phyloP scores from a whole-genome alignment of 2,113 vertebrate species.

The Solea senegalensis region DNA sequence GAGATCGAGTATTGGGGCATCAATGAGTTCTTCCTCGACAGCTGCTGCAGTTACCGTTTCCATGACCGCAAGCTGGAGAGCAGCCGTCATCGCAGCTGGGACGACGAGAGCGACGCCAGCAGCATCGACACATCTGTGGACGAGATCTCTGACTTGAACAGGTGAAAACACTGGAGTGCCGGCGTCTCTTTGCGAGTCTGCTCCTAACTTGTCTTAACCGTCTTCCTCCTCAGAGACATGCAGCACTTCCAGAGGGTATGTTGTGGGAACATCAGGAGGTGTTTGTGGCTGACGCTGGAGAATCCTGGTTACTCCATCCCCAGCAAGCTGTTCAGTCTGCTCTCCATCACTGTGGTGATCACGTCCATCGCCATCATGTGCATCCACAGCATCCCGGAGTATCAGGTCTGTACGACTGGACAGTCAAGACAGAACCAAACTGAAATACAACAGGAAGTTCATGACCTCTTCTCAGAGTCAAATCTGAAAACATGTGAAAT shows the following conservation, averaged over 20 bases:
- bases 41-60: conserved; percentile 95
- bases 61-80: conserved; percentile 92
- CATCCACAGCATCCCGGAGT: conserved; percentile 95
- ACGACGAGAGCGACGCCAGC: conserved; percentile 95
- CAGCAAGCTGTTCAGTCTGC: conserved; percentile 94
- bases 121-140: conserved; percentile 93
- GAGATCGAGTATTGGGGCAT: conserved; percentile 99
- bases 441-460: too few species aligned
- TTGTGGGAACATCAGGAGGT: conserved; percentile 87
- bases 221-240: conserved; percentile 80
- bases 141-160: conserved; percentile 94
- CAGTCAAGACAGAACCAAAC: too few species aligned
- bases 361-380: conserved; percentile 94
- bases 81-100: conserved; percentile 89
- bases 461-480: too few species aligned
- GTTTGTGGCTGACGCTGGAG: conserved; percentile 97
- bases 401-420: conserved; percentile 76
- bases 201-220: too few species aligned
- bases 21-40: conserved; percentile 94
- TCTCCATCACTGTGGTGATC: conserved; percentile 93
- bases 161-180: conserved; percentile 40
- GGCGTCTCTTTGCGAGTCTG: too few species aligned
- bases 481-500: too few species aligned
- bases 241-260: conserved; percentile 86
- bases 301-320: conserved; percentile 97